A percentile compares a stretch with the other conserved stretches of the same genome.
Evolutionary conservation across 2,113 vertebrate species (phyloP).

Genomic region (Esox niger): DNA sequence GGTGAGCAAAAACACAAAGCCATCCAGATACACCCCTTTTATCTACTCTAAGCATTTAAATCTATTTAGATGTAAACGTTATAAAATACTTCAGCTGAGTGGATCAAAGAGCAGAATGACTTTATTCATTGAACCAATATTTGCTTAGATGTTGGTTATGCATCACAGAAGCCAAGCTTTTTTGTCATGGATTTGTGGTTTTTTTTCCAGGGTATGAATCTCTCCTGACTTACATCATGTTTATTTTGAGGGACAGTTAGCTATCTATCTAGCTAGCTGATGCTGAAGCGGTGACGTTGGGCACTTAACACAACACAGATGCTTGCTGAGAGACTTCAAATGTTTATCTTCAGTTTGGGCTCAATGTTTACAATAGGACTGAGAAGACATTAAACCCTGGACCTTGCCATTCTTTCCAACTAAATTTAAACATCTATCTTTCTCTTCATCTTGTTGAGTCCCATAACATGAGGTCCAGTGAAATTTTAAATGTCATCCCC

Average conservation of each 20-base stretch:
- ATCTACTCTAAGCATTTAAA: background rate
- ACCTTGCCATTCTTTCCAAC: constrained; percentile 30
- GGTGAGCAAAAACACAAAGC: background rate
- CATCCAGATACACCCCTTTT: constrained; percentile 3
- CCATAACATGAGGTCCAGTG: no score
- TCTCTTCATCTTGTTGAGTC: background rate
- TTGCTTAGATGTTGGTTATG: background rate
- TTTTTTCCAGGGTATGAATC: background rate
- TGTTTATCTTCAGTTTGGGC: constrained; percentile 47
- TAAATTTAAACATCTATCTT: background rate
- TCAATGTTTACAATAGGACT: constrained; percentile 46
- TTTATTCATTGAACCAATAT: background rate
- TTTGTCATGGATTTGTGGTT: no score
- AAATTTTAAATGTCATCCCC: no score
- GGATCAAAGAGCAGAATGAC: background rate
- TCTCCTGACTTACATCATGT: background rate
- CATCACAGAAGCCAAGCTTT: background rate
- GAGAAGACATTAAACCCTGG: constrained; percentile 22
- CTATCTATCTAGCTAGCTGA: background rate
- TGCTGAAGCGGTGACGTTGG: background rate
- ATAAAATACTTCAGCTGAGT: background rate
- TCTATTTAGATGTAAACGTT: background rate
- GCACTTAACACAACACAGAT: constrained; percentile 14
- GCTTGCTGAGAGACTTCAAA: constrained; percentile 36
- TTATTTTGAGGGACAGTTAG: background rate